Conservation (phyloP, 2,797 vertebrate genomes). For the Pachyuromys duprasi region DNA sequence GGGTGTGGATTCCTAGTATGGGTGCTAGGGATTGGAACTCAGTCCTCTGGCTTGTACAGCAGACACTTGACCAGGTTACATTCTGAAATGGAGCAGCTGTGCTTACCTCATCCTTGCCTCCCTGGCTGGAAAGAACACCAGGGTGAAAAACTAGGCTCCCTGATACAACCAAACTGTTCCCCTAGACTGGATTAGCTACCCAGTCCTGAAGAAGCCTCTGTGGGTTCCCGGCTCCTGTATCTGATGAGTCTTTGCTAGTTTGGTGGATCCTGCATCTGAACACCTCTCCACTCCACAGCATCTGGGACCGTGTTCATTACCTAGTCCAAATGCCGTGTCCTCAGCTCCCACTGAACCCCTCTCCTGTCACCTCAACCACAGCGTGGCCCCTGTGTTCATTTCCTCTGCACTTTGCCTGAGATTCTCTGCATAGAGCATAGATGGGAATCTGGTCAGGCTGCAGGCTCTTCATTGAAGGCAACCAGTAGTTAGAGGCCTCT, state of each 20-base stretch:
- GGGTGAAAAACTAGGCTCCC: background rate
- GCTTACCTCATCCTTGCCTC: background rate
- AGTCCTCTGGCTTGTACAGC: background rate
- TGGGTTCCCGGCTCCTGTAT: background rate
- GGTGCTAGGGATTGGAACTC: background rate
- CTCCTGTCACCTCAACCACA: background rate
- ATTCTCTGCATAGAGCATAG: background rate
- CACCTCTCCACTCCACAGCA: accelerated
- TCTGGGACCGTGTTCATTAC: background rate
- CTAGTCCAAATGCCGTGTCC: background rate
- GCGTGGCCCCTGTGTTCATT: background rate
- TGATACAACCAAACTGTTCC: background rate
- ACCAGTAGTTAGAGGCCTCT: background rate
- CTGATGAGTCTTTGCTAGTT: background rate
- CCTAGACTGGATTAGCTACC: background rate
- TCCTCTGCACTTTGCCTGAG: background rate
- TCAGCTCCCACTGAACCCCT: accelerated
- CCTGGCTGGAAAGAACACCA: background rate
- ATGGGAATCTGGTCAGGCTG: background rate
- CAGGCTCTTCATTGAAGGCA: background rate
- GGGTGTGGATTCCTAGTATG: background rate
- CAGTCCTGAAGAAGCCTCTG: background rate
- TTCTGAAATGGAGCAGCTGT: background rate
- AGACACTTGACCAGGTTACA: background rate
- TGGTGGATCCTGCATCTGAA: background rate